Percentiles rank a stretch among this genome's conserved stretches.
These are phyloP conservation scores for Caerostris darwini DNA, from an alignment of 1,140 invertebrate species.

Conservation along the genomic window DNA sequence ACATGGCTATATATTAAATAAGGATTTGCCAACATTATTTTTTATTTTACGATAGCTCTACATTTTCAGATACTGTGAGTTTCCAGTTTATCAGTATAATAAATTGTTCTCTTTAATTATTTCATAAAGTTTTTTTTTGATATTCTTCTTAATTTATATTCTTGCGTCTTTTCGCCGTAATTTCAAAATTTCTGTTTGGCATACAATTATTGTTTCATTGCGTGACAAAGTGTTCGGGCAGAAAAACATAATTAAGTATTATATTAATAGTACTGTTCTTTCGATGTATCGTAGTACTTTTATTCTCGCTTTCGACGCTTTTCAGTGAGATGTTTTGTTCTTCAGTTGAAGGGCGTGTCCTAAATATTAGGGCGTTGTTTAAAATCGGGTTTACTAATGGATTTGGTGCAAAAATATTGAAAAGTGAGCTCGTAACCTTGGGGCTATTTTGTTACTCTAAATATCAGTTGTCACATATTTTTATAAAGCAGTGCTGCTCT, in stretches of 20 bases:
- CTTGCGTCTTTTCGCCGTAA: neutral
- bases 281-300: conserved; percentile 13
- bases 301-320: conserved; percentile 18
- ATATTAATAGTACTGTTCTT: conserved; percentile 24
- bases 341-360: conserved; percentile 21
- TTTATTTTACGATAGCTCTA: neutral
- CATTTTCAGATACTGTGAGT: neutral
- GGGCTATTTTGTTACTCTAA: neutral
- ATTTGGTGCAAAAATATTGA: conserved; percentile 14
- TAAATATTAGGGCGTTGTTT: conserved; percentile 36
- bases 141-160: neutral
- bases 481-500: neutral
- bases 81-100: neutral
- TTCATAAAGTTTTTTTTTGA: neutral
- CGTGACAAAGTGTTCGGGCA: neutral
- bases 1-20: too few species aligned
- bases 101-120: neutral
- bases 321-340: conserved; percentile 26
- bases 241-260: conserved; percentile 1
- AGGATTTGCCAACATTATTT: neutral
- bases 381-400: conserved; percentile 4
- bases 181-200: conserved; percentile 29
- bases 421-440: neutral
- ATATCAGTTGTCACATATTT: conserved; percentile 7
- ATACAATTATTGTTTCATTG: neutral